Base-by-base conservation (phyloP, 2,888 invertebrate species). In the Panorpa germanica region DNA sequence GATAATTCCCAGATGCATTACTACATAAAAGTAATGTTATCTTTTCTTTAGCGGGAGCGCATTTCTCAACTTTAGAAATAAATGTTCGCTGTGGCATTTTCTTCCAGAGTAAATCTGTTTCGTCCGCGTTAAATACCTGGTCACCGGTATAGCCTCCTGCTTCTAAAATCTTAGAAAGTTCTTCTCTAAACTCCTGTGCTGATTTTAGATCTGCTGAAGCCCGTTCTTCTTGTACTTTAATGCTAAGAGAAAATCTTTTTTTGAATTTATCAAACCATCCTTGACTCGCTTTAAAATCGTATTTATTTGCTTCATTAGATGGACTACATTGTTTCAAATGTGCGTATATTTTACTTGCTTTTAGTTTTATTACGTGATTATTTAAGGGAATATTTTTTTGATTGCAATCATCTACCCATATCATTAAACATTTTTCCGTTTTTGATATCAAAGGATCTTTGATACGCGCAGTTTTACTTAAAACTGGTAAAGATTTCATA, bases 11-110 rank as follows among this genome's bases (percentile, higher is more conserved):
- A 34, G 40, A 39, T 20, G 41, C 42, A 36, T 42, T 45, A 25
- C 37, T 37, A 32, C 44, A 40, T 5, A 44, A 36, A 31, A 44
- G 21, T 9, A 46, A 32, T 26, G 42, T 41, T 9, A 43, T 33
- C 22, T 40, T 38, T 34, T 40, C 40, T 35, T 43, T 42, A 12
- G 39, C 33, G 18, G 38, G 35, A 17, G 32, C 36, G 26, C 40
- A 25, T 35, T 44, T 43, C 24, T 44, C 40, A 7, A 36, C 34
- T 34, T 40, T 37, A 8, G 41, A 33, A 22, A 44, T 35, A 35
- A 36, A 45, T 16, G 45, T 47, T 34, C 39, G 25, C n/a, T 32
- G 35, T 21, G 43, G 41, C 42, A 45, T 41, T 39, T 39, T 39
- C 28, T 42, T 43, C 40, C 37, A 43, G 32, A 37, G 41, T 7